Evolutionary conservation across 2,888 invertebrate species (phyloP).

Genomic region (Nephrotoma appendiculata): DNA sequence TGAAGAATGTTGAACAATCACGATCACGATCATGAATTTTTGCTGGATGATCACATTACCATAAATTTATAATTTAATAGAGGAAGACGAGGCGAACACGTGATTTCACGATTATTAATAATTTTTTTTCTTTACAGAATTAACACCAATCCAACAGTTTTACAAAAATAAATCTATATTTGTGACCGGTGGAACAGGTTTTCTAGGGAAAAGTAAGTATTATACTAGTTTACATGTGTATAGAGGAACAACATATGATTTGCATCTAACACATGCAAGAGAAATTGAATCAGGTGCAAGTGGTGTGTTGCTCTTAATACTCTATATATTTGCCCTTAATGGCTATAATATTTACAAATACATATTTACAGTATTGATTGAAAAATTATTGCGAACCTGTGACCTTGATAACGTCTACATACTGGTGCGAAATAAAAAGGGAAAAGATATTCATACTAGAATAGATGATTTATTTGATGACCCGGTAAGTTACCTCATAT

Average conservation of each 20-base stretch:
- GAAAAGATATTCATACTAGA: constrained; percentile 46
- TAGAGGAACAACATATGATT: too few species aligned
- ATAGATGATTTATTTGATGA: constrained; percentile 54
- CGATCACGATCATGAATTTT: not conserved
- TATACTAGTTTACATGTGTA: not conserved
- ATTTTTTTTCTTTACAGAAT: not conserved
- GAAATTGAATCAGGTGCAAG: too few species aligned
- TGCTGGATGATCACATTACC: not conserved
- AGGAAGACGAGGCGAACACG: not conserved
- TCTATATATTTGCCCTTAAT: too few species aligned
- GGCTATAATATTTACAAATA: not conserved
- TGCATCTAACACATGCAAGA: too few species aligned
- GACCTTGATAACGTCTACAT: constrained; percentile 39
- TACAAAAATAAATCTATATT: constrained; percentile 42
- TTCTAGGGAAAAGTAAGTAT: constrained; percentile 28
- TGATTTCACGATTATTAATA: not conserved
- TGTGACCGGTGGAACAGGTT: constrained; percentile 45
- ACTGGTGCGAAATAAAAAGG: constrained; percentile 42
- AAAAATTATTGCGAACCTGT: constrained; percentile 43
- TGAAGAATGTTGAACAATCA: not conserved
- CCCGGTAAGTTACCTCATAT: constrained; percentile 31
- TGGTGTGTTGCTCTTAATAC: too few species aligned
- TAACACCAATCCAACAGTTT: constrained; percentile 36
- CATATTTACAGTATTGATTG: constrained; percentile 25
- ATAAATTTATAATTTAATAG: not conserved